Base-by-base conservation (phyloP, 2,888 invertebrate species). In the Xestobium rufovillosum region DNA sequence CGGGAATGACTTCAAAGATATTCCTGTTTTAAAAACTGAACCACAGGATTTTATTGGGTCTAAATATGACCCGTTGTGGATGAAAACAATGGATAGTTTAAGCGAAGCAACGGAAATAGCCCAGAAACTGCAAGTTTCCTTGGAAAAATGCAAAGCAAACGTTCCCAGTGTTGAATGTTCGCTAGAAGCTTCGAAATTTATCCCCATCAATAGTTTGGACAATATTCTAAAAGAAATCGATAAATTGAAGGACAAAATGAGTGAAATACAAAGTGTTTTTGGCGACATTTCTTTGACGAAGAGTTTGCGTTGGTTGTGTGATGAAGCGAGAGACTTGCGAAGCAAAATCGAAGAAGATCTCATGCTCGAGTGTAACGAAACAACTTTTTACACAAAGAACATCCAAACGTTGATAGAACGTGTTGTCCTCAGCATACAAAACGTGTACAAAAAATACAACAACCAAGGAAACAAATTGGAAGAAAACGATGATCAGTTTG, bases 401-500 rank as follows among this genome's bases (percentile, higher is more conserved):
- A 6, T 31, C 13, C 45, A 51, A 26, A 42, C 42, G 23, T 44
- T 47, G 15, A 40, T 38, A 2, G 44, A 49, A 29, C 40, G 45
- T 31, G 41, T 51, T 14, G 32, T 51, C 11, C n/a, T 51, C 14
- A 39, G 48, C 15, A 43, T 57, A 19, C 52, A 56, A 43, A 52
- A 49, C 28, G 32, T 56, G 15, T 51, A 48, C 34, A 55, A 54
- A 33, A 55, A 56, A 36, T 49, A 56, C 34, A 69, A 37, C 59
- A 67, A 3, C 9, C 28, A 30, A 14, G 48, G 59, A 25, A 57
- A 58, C 11, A 59, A 57, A 12, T 41, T 49, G 34, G 49, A 53
- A 15, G 59, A 64, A 16, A 61, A 61, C 13, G 66, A 68, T 28
- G 66, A 67, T 41, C 63, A 71, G 2, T 72, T 72, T 26, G 72